Evolutionary conservation across 2,888 invertebrate species (phyloP), one percentile per base, ranked within the genome.

Genomic region (Cenopis cana): DNA sequence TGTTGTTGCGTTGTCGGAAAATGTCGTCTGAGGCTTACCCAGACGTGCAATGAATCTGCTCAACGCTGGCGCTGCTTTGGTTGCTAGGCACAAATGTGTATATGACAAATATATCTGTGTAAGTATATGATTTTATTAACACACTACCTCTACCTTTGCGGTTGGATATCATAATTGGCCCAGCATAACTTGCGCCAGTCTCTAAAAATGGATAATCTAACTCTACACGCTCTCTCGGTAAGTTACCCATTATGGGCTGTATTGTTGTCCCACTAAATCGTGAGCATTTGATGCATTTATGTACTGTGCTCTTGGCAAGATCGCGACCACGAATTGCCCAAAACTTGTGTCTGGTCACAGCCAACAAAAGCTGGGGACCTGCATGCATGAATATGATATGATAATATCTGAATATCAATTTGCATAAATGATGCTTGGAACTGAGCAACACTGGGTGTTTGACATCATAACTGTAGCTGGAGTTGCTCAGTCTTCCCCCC

Each of bases 11-110:
- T 33, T 33, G 6, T 33, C 33, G 33, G 33, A 33, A 8, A 33
- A 33, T 2, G n/a, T n/a, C n/a, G n/a, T 57, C 33, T 17, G 33
- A 1, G 56, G 36, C 17, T 68, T 65, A 18, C 72, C 72, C 14
- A 67, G 50, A 1, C 72, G 74, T 46, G 72, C 62, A 10, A 74
- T 67, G 33, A 74, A 74, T 10, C 74, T 36, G 24, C 52, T 56
- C n/a, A 74, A 24, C n/a, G 72, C 69, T 9, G 66, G 52, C 17
- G 69, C 11, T n/a, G 60, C 65, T 41, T 60, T 57, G 0, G 54
- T 24, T 10, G 65, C 65, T 8, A 70, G 52, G 29, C 56, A 56
- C 14, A 24, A 56, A 57, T 20, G n/a, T n/a, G n/a, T n/a, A n/a
- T n/a, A n/a, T n/a, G n/a, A n/a, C n/a, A n/a, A n/a, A n/a, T n/a